Evolutionary conservation across 1,140 invertebrate species (phyloP).

Genomic region (Glossosoma conforme): DNA sequence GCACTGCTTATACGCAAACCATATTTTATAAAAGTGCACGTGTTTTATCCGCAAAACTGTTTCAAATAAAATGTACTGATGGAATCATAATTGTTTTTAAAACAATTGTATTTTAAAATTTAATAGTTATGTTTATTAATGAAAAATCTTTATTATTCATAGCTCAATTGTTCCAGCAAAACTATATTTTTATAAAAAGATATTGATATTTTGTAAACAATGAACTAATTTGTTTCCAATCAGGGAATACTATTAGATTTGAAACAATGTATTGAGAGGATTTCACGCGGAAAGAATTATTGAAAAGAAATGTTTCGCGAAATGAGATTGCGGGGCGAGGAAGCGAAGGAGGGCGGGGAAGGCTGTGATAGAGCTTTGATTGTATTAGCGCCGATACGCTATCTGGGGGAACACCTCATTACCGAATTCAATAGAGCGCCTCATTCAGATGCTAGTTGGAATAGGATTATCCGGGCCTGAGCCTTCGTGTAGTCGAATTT

Average conservation of each 20-base stretch:
- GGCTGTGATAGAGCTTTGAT: constrained; percentile 27
- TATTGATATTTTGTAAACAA: too few relatives aligned
- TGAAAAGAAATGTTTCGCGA: constrained; percentile 2
- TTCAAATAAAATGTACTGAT: too few relatives aligned
- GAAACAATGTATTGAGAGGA: too few relatives aligned
- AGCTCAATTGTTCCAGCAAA: too few relatives aligned
- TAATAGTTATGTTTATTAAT: not conserved
- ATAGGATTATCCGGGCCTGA: constrained; percentile 26
- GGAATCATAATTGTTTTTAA: not conserved
- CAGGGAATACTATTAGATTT: too few relatives aligned
- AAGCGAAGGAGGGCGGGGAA: constrained; percentile 1
- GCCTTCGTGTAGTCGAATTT: constrained; percentile 26
- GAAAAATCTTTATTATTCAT: too few relatives aligned
- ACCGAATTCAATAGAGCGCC: constrained; percentile 29
- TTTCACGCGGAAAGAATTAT: constrained; percentile 8
- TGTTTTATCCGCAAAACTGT: too few relatives aligned
- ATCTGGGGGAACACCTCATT: constrained; percentile 29
- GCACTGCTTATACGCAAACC: too few relatives aligned
- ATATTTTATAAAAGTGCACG: too few relatives aligned
- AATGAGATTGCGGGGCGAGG: constrained; percentile 12
- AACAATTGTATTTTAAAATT: not conserved
- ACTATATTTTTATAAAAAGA: too few relatives aligned
- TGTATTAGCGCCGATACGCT: constrained; percentile 22
- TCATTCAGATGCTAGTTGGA: constrained; percentile 27
- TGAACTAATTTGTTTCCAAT: too few relatives aligned